Conservation (phyloP, 2,888 invertebrate genomes). For the Drosophila eohydei region DNA sequence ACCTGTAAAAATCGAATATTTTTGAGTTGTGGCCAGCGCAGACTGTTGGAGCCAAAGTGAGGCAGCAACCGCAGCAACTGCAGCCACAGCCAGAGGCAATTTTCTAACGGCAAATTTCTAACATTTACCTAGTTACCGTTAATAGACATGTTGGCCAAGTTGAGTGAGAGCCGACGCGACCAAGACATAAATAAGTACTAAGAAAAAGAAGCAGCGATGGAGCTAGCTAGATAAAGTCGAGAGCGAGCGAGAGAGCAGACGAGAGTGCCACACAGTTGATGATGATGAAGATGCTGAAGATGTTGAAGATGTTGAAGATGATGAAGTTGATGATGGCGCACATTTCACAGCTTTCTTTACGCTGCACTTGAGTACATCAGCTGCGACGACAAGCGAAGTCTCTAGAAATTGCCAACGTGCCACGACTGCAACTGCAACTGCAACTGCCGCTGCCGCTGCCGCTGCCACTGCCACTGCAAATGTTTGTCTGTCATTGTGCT, state of each 20-base stretch:
- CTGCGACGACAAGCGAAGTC: slow-evolving; percentile 13
- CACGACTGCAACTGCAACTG: neutral
- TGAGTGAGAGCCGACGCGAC: slow-evolving; percentile 58
- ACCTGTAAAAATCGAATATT: slow-evolving; percentile 50
- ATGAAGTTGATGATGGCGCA: slow-evolving; percentile 40
- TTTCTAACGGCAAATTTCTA: slow-evolving; percentile 79
- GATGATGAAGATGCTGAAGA: slow-evolving; percentile 22
- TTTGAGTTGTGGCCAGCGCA: slow-evolving; percentile 37
- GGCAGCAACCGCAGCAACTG: slow-evolving; percentile 39
- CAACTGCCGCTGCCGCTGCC: neutral
- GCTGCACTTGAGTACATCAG: slow-evolving; percentile 59
- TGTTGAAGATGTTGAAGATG: neutral
- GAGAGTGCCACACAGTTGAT: slow-evolving; percentile 22
- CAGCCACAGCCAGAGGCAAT: slow-evolving; percentile 55
- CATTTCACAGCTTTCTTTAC: slow-evolving; percentile 72
- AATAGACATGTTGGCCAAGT: slow-evolving; percentile 81
- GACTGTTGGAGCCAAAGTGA: slow-evolving; percentile 20
- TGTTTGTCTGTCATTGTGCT: slow-evolving; percentile 33
- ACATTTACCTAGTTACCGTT: slow-evolving; percentile 81
- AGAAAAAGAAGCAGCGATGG: slow-evolving; percentile 4
- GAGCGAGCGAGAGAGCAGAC: neutral
- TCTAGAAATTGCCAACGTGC: slow-evolving; percentile 13
- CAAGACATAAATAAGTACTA: slow-evolving; percentile 73
- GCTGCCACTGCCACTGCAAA: neutral
- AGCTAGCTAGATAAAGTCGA: slow-evolving; percentile 3